A percentile compares a stretch with the other conserved stretches of the same genome.
Conservation (phyloP, 2,888 invertebrate species). For the Brachyptera putata region DNA sequence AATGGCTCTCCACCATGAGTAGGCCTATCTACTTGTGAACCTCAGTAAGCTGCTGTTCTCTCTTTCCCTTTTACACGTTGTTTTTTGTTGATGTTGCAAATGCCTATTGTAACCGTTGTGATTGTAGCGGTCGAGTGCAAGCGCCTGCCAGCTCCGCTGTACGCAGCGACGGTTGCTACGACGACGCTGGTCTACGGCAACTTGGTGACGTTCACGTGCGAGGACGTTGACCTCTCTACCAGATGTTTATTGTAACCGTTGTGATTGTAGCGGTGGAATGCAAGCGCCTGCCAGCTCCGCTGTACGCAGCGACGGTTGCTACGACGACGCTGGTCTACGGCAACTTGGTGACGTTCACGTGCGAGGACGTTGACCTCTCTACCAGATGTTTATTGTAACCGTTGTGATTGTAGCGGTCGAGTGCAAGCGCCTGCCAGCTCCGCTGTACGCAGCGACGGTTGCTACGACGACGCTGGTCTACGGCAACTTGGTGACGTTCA, state of each 20-base stretch:
- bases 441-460: constrained; percentile 40
- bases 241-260: no score
- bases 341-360: constrained; percentile 46
- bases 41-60: no score
- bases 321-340: constrained; percentile 40
- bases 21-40: no score
- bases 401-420: constrained; percentile 45
- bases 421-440: constrained; percentile 43
- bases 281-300: constrained; percentile 41
- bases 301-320: constrained; percentile 40
- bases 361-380: constrained; percentile 46
- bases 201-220: constrained; percentile 47
- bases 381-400: no score
- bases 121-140: constrained; percentile 46
- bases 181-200: constrained; percentile 42
- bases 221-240: constrained; percentile 46
- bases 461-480: constrained; percentile 37
- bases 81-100: no score
- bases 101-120: no score
- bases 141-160: constrained; percentile 41
- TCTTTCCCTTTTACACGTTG: no score
- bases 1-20: no score
- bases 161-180: constrained; percentile 39
- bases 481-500: constrained; percentile 46
- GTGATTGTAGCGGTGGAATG: constrained; percentile 47